Evolutionary conservation across 2,797 vertebrate species (phyloP), one percentile per base, ranked within the genome.

Genomic region (Peromyscus nudipes): DNA sequence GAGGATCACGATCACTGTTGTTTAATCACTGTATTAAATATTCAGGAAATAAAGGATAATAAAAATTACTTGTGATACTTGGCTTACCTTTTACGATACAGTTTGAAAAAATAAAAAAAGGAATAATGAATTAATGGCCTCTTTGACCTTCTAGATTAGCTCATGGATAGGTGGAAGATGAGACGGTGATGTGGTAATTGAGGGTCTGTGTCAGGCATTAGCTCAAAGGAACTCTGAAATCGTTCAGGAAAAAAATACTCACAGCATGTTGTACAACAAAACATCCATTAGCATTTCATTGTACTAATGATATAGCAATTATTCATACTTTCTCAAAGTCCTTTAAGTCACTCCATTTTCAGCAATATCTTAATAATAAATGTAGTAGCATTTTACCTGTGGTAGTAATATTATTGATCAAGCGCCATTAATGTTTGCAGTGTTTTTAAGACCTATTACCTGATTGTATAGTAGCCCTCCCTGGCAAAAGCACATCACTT

Each of bases 401-500:
- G 97, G 97, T 96, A 98, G 94, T 97, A 98, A 98, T 97, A 98
- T 97, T 99, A 99, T 99, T 98, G 99, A 99, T 99, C 98, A 98
- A 89, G 92, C 96, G 95, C 98, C 98, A 99, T 99, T 99, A 99
- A 98, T 57, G 87, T 98, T 97, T 98, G 97, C 96, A 98, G 95
- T 96, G 89, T 98, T 98, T 99, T 98, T 98, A 98, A 98, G 98
- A 98, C 94, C 97, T 98, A 98, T 99, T 99, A 98, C 97, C 95
- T 98, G 97, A 91, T 94, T 95, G 91, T 94, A 60, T 95, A 98
- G 97, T 97, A 98, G 94, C 97, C 98, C 97, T 98, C 96, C 69
- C 98, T 97, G 92, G 94, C 94, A 98, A 98, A 98, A 97, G 93
- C 97, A 98, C 97, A 98, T 98, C 97, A 98, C 98, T 98, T 98